Conservation (phyloP, 2,797 vertebrate genomes). For the Argya squamiceps region DNA sequence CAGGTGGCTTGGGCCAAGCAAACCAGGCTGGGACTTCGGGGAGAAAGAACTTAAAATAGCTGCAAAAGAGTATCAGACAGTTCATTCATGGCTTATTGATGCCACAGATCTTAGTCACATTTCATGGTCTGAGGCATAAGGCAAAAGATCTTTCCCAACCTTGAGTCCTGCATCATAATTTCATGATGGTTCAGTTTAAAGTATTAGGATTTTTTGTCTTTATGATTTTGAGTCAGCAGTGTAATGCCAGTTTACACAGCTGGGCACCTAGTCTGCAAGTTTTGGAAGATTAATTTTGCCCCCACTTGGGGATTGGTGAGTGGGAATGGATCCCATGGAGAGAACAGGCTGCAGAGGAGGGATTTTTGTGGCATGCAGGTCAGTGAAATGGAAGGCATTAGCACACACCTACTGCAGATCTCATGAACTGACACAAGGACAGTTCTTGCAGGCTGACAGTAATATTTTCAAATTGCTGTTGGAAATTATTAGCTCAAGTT, state of each 20-base stretch:
- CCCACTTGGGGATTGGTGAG: background rate
- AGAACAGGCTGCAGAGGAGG: background rate
- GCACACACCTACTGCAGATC: background rate
- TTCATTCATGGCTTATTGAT: conserved; percentile 18
- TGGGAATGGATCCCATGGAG: background rate
- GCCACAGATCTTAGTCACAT: background rate
- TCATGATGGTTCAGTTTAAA: background rate
- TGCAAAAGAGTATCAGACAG: background rate
- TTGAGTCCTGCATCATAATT: background rate
- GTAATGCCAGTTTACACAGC: background rate
- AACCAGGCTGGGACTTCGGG: background rate
- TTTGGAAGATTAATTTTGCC: background rate
- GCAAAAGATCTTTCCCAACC: background rate
- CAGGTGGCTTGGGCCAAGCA: conserved; percentile 21
- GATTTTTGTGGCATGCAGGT: background rate
- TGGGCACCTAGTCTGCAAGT: background rate
- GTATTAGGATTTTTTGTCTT: background rate
- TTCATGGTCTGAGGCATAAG: background rate
- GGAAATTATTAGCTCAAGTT: background rate
- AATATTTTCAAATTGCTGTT: background rate
- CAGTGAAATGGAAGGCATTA: background rate
- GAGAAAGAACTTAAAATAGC: conserved; percentile 19
- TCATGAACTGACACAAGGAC: background rate
- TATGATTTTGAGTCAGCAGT: background rate
- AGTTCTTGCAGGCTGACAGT: background rate